A percentile compares a stretch with the other conserved stretches of the same genome.
These are phyloP conservation scores for Diplodus sargus DNA, from an alignment of 2,797 vertebrate genomes.

Conservation along the genomic window DNA sequence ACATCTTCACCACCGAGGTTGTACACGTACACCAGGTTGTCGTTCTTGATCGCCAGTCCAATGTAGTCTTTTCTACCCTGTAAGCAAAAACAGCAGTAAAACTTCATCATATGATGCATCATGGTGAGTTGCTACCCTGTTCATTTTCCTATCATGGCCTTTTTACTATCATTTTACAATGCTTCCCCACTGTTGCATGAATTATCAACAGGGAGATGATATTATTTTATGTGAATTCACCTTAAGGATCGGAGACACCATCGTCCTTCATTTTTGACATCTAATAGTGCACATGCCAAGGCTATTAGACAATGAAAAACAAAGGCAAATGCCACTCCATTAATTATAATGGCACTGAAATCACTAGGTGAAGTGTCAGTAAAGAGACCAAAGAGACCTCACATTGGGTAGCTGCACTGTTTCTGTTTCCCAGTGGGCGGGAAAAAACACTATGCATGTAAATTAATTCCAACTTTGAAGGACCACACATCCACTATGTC, in stretches of 20 bases:
- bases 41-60: slow-evolving; percentile 96
- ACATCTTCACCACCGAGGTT: slow-evolving; percentile 93
- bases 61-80: slow-evolving; percentile 94
- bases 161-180: background rate
- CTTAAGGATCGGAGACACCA: slow-evolving; percentile 3
- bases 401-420: slow-evolving; percentile 40
- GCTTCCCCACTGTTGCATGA: background rate
- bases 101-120: background rate
- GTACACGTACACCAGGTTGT: slow-evolving; percentile 94
- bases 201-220: background rate
- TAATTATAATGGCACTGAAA: slow-evolving; percentile 40
- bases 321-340: slow-evolving; percentile 27
- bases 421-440: slow-evolving; percentile 25
- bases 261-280: slow-evolving; percentile 12
- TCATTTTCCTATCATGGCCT: slow-evolving; percentile 9
- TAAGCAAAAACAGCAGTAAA: slow-evolving; percentile 25
- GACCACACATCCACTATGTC: slow-evolving; percentile 54
- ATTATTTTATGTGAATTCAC: background rate
- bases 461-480: slow-evolving; percentile 66
- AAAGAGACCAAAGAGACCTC: slow-evolving; percentile 48
- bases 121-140: background rate
- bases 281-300: background rate
- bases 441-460: slow-evolving; percentile 60
- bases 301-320: slow-evolving; percentile 22
- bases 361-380: slow-evolving; percentile 44